Evolutionary conservation across 1,140 invertebrate species (phyloP).

Genomic region (Lethrus apterus): DNA sequence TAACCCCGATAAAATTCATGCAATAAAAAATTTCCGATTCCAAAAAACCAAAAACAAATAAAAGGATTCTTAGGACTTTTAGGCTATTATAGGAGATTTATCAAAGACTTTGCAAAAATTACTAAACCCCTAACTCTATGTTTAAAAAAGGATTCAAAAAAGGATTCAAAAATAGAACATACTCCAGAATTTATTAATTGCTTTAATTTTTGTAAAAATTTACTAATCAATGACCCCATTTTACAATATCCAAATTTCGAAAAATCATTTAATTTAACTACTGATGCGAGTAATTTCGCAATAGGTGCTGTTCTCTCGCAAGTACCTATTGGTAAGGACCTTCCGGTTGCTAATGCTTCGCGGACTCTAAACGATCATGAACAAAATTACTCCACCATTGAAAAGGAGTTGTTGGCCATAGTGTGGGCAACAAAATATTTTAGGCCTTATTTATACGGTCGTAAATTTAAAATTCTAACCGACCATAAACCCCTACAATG

Average conservation of each 20-base stretch:
- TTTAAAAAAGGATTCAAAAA: slow-evolving; percentile 31
- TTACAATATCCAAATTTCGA: slow-evolving; percentile 30
- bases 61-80: slow-evolving; percentile 20
- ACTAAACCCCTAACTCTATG: slow-evolving; percentile 36
- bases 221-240: slow-evolving; percentile 16
- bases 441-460: slow-evolving; percentile 17
- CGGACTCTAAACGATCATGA: slow-evolving; percentile 14
- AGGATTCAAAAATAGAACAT: too few species aligned
- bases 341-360: slow-evolving; percentile 10
- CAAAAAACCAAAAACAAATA: slow-evolving; percentile 20
- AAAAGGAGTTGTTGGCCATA: slow-evolving; percentile 16
- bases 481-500: slow-evolving; percentile 20
- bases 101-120: slow-evolving; percentile 29
- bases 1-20: slow-evolving; percentile 19
- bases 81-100: slow-evolving; percentile 21
- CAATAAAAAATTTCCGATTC: slow-evolving; percentile 20
- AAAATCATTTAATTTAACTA: slow-evolving; percentile 31
- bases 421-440: slow-evolving; percentile 17
- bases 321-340: slow-evolving; percentile 23
- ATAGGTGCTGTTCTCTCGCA: slow-evolving; percentile 33
- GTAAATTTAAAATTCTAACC: slow-evolving; percentile 14
- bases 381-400: slow-evolving; percentile 15
- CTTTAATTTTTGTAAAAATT: too few species aligned
- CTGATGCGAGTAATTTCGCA: slow-evolving; percentile 32
- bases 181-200: too few species aligned